Evolutionary conservation across 2,797 vertebrate species (phyloP).

Genomic region (Brachyalestes nurse): DNA sequence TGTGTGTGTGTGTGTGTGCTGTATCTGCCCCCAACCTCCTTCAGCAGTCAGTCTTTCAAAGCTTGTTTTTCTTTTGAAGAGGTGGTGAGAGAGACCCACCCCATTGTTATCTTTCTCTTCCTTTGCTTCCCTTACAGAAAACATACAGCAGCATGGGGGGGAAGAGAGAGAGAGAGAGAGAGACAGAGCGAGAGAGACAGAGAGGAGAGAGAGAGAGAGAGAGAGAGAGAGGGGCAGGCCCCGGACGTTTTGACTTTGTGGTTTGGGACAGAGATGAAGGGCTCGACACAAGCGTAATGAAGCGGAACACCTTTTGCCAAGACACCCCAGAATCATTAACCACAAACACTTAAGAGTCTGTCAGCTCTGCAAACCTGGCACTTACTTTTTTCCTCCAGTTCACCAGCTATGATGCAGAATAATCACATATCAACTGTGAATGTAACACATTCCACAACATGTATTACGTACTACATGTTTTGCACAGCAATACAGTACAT

Average conservation of each 20-base stretch:
- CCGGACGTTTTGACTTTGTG: constrained; percentile 66
- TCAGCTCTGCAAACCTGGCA: not conserved
- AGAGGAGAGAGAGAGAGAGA: constrained; percentile 60
- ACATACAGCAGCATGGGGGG: constrained; percentile 33
- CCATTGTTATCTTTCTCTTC: constrained; percentile 51
- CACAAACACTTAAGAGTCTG: not conserved
- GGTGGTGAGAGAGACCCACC: constrained; percentile 53
- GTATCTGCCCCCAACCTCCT: constrained; percentile 27
- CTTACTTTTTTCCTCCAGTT: not conserved
- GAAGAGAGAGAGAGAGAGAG: constrained; percentile 42
- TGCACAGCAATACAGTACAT: no score
- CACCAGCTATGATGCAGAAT: not conserved
- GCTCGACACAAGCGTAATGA: constrained; percentile 10
- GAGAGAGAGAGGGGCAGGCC: constrained; percentile 9
- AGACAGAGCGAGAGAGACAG: constrained; percentile 56
- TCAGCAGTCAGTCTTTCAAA: constrained; percentile 62
- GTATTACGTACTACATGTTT: no score
- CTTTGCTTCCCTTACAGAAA: constrained; percentile 41
- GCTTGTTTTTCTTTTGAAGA: constrained; percentile 63
- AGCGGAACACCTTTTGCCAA: constrained; percentile 19
- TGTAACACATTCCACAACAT: no score
- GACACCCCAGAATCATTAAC: not conserved
- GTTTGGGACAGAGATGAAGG: constrained; percentile 43
- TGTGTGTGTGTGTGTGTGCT: constrained; percentile 33
- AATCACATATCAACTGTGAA: no score